Conservation (phyloP, 2,113 vertebrate species). For the Zosterops borbonicus region DNA sequence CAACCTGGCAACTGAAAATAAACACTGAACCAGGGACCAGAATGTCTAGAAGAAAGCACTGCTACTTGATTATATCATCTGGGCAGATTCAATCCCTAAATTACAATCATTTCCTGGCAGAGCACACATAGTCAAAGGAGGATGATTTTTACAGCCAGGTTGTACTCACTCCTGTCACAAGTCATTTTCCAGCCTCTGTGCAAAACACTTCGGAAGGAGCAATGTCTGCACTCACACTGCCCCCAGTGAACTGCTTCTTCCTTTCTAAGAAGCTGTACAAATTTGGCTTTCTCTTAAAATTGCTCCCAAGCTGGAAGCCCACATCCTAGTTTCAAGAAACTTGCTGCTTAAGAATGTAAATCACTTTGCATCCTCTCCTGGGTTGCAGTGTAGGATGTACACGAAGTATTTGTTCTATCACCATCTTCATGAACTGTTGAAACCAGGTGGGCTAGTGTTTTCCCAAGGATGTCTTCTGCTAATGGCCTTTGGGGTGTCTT, state of each 20-base stretch:
- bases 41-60: background rate
- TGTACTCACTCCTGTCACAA: background rate
- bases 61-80: background rate
- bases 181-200: background rate
- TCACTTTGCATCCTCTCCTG: background rate
- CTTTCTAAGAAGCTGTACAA: background rate
- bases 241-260: background rate
- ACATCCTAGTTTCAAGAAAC: background rate
- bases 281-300: background rate
- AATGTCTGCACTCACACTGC: background rate
- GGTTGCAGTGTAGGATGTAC: too few relatives aligned
- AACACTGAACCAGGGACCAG: background rate
- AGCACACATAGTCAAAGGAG: background rate
- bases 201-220: background rate
- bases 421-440: too few relatives aligned
- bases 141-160: background rate
- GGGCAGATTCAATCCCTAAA: background rate
- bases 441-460: too few relatives aligned
- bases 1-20: background rate
- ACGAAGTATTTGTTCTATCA: too few relatives aligned
- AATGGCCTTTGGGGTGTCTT: too few relatives aligned
- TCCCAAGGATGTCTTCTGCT: too few relatives aligned
- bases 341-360: constrained; percentile 40
- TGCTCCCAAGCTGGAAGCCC: background rate
- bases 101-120: background rate